These are phyloP conservation scores for Synchiropus splendidus DNA, from an alignment of 2,113 vertebrate species.

Conservation along the genomic window DNA sequence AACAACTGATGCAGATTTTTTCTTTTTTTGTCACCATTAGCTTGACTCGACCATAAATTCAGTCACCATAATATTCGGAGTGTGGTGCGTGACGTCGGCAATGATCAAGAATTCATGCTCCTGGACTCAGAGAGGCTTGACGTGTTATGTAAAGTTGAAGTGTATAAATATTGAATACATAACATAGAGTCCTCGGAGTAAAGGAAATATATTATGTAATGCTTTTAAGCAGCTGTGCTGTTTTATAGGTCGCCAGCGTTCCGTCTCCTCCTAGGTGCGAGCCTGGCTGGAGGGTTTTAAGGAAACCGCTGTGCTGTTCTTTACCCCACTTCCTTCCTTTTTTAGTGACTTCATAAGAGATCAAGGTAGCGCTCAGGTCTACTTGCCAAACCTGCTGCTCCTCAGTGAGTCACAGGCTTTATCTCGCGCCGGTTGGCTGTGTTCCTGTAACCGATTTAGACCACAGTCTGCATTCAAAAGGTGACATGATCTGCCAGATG, in stretches of 20 bases:
- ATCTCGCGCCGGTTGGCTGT: conserved; percentile 6
- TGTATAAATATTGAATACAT: conserved; percentile 17
- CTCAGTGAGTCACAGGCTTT: conserved; percentile 28
- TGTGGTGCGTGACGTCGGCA: no score
- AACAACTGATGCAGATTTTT: no score
- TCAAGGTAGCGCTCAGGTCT: conserved; percentile 33
- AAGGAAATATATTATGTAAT: not conserved
- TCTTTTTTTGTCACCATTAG: no score
- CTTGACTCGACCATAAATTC: no score
- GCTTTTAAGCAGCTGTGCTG: conserved; percentile 19
- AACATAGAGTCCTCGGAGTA: conserved; percentile 3
- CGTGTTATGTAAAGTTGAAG: conserved; percentile 15
- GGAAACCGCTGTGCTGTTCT: no score
- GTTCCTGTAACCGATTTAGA: conserved; percentile 10
- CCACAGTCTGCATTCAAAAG: not conserved
- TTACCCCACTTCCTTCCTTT: not conserved
- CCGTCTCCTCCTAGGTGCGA: conserved; percentile 8
- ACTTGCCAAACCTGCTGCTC: conserved; percentile 29
- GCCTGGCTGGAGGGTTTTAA: no score
- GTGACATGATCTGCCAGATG: no score
- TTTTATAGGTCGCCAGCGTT: conserved; percentile 22
- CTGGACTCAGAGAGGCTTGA: conserved; percentile 5
- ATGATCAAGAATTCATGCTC: conserved; percentile 14
- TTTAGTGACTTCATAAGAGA: conserved; percentile 8
- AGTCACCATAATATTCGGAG: no score